Percentiles rank a stretch among this genome's conserved stretches.
Conservation (phyloP, 2,888 invertebrate genomes). For the Nephrotoma appendiculata region DNA sequence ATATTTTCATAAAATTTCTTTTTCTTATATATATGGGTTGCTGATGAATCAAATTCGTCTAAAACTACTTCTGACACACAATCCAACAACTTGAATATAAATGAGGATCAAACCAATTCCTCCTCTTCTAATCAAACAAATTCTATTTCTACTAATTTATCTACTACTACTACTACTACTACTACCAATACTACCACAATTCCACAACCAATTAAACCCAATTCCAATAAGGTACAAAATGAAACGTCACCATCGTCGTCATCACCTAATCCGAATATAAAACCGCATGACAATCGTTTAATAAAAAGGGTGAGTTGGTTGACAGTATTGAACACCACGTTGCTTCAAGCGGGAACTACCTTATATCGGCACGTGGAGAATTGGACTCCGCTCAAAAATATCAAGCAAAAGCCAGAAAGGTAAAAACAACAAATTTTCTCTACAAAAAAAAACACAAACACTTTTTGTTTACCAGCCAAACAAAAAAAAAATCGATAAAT, state of each 20-base stretch:
- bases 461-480: neutral
- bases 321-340: conserved; percentile 92
- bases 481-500: neutral
- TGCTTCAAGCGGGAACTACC: conserved; percentile 69
- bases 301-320: conserved; percentile 75
- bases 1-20: conserved; percentile 1
- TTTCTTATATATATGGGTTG: conserved; percentile 1
- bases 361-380: conserved; percentile 64
- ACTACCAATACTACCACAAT: neutral
- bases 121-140: neutral
- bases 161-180: neutral
- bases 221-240: conserved; percentile 5
- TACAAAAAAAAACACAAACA: conserved; percentile 3
- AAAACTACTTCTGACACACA: neutral
- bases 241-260: neutral
- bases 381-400: conserved; percentile 67
- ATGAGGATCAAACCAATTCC: neutral
- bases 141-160: neutral
- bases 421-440: conserved; percentile 22
- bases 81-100: neutral
- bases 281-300: conserved; percentile 6
- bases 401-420: conserved; percentile 80
- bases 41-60: neutral
- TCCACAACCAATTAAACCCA: neutral
- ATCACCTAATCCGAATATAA: neutral